These are phyloP conservation scores for Apamea epomidion DNA, from an alignment of 2,888 invertebrate species.

Conservation along the genomic window DNA sequence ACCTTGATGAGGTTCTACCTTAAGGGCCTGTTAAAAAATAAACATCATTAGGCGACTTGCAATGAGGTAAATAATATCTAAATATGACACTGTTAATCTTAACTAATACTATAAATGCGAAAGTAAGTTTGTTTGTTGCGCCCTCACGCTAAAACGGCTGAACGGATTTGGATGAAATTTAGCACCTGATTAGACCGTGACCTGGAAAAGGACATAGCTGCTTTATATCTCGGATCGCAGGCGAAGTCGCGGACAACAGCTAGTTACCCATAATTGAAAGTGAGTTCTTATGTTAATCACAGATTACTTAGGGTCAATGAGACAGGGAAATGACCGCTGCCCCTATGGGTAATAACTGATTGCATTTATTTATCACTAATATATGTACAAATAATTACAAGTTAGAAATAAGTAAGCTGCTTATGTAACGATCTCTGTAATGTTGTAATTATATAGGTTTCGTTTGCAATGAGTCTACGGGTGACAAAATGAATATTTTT, in stretches of 20 bases:
- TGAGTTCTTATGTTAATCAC: background rate
- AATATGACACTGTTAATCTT: background rate
- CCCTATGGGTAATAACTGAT: background rate
- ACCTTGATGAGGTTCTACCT: background rate
- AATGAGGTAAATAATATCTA: background rate
- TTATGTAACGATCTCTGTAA: background rate
- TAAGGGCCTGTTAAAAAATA: background rate
- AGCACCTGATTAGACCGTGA: background rate
- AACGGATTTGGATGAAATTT: background rate
- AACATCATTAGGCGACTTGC: background rate
- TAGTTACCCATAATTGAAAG: background rate
- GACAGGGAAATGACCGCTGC: background rate
- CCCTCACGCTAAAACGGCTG: background rate
- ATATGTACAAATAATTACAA: background rate
- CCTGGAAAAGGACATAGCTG: background rate
- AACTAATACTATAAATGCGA: background rate
- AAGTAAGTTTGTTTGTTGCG: background rate
- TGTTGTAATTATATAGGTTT: background rate
- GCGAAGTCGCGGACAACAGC: background rate
- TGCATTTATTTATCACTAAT: conserved; percentile 10
- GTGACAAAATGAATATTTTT: background rate
- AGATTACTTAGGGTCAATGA: background rate
- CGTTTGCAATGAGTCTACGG: background rate
- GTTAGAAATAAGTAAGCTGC: background rate
- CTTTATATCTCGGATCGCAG: no score